Evolutionary conservation across 2,797 vertebrate species (phyloP).

Genomic region (Danio jaintianensis): DNA sequence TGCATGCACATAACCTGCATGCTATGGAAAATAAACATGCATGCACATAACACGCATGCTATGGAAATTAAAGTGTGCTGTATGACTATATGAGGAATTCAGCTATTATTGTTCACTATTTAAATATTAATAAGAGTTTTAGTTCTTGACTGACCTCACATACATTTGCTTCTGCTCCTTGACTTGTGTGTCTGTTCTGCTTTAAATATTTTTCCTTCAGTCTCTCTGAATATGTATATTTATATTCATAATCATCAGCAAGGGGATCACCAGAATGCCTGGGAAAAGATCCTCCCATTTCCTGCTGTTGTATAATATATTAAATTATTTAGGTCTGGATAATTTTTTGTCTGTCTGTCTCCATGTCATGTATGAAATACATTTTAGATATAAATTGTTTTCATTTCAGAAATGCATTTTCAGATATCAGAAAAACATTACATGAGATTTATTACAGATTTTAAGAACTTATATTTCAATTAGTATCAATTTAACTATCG

Average conservation of each 20-base stretch:
- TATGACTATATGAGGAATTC: not conserved
- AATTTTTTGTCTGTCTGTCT: not conserved
- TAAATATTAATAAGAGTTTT: too few species aligned
- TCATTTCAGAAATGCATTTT: too few species aligned
- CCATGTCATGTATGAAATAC: too few species aligned
- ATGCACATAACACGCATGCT: too few species aligned
- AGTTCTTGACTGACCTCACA: not conserved
- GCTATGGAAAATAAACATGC: too few species aligned
- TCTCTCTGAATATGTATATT: not conserved
- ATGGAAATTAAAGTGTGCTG: not conserved
- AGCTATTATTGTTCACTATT: not conserved
- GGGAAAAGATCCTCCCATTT: slow-evolving; percentile 10
- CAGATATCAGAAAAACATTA: too few species aligned
- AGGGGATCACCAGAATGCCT: not conserved
- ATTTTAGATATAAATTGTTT: too few species aligned
- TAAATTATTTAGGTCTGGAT: not conserved
- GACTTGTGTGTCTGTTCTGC: too few species aligned
- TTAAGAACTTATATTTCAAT: too few species aligned
- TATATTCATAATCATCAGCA: not conserved
- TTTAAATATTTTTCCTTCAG: not conserved
- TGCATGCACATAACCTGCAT: too few species aligned
- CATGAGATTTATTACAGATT: too few species aligned
- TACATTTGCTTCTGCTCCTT: not conserved
- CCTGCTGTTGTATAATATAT: not conserved
- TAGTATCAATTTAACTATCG: too few species aligned